These are phyloP conservation scores for Alaudala cheleensis DNA, from an alignment of 2,113 vertebrate species.

Conservation along the genomic window DNA sequence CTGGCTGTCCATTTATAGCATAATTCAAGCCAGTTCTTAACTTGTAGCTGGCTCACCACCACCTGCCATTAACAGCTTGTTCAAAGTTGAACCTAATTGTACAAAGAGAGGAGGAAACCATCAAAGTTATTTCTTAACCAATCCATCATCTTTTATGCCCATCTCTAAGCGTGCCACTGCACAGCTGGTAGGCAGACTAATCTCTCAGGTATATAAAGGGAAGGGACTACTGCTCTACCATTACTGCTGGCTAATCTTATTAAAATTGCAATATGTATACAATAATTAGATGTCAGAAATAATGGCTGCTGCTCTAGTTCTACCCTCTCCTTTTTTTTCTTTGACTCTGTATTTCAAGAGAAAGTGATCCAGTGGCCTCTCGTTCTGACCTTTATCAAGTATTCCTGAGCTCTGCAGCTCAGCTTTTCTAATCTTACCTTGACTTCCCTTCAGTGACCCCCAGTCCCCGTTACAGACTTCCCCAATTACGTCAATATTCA, in stretches of 20 bases:
- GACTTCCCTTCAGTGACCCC: background rate
- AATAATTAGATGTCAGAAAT: conserved; percentile 21
- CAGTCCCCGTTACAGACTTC: background rate
- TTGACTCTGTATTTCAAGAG: background rate
- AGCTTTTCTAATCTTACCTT: conserved; percentile 45
- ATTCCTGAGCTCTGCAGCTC: conserved; percentile 8
- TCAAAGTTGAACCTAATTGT: background rate
- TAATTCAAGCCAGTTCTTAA: background rate
- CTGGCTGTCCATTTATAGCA: background rate
- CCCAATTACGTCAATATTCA: conserved; percentile 47
- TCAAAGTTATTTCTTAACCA: background rate
- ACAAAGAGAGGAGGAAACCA: background rate
- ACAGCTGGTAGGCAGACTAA: background rate
- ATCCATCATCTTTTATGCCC: background rate
- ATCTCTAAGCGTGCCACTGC: background rate
- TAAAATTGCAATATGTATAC: conserved; percentile 5
- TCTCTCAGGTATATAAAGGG: background rate
- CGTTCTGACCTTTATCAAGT: background rate
- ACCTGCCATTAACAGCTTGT: background rate
- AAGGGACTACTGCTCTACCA: background rate
- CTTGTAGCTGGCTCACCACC: background rate
- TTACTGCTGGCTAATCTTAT: background rate
- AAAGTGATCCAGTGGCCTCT: background rate
- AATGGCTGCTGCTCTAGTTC: background rate
- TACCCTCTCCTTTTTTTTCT: background rate